Evolutionary conservation across 2,797 vertebrate species (phyloP), one percentile per base, ranked within the genome.

Genomic region (Acrossocheilus wenchowensis): DNA sequence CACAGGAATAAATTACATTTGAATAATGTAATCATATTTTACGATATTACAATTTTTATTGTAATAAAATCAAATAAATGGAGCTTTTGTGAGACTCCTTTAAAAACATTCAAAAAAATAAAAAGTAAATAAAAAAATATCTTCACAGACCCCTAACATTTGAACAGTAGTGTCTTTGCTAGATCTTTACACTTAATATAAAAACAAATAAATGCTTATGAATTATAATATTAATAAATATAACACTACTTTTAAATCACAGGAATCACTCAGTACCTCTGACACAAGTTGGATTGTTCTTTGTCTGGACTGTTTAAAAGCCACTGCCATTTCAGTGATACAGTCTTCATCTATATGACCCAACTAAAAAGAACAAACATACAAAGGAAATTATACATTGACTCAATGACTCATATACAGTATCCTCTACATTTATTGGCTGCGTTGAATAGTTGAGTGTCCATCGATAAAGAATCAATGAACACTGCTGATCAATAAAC

Each of bases 341-440:
- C 98, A 99, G 91, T 99, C 98, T 87, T 97, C 97, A 91, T 99
- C 98, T 75, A 98, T 95, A 87, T 95, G 94, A 54, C 95, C 95
- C 87, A 97, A 91, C 98, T 96, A 81, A 89, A 77, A 81, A 75
- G 0, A 78, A 82, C 26, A 78, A n/a, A 68, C 12, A 90, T 15
- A 81, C 30, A 62, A 41, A 78, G 19, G 64, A 15, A 41, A 43
- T 73, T 9, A 83, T 9, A 69, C 17, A 88, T 50, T 23, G 39
- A 62, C 60, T 26, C 60, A 64, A 34, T 5, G 17, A 60, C 11
- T n/a, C 7, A 4, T n/a, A 54, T 17, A 50, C 64, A 71, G 21
- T 34, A 66, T 62, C 26, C 12, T 54, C 30, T 71, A 81, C 43
- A 48, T 66, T 5, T 39, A 23, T 34, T 52, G 14, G 45, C 30